phyloP scores from a whole-genome alignment of 2,797 vertebrate genomes.

The Halcyon leucocephala region DNA sequence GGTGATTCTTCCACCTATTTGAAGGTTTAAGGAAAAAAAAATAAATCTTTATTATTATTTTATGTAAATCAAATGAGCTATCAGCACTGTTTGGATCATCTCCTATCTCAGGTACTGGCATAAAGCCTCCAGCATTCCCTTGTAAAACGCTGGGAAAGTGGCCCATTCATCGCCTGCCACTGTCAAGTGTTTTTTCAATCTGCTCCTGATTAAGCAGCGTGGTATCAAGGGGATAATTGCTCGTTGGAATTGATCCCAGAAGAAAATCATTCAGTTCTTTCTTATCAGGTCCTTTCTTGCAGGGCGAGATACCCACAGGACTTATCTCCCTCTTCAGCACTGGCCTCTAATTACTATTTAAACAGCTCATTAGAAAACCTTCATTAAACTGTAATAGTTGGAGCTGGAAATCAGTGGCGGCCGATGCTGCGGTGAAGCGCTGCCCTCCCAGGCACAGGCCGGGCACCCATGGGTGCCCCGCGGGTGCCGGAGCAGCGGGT shows the following conservation, averaged over 20 bases:
- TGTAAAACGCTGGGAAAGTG: slow-evolving; percentile 16
- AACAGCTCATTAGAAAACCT: slow-evolving; percentile 64
- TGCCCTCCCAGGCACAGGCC: not conserved
- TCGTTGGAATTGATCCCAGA: slow-evolving; percentile 62
- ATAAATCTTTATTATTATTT: not conserved
- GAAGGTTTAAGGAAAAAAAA: not conserved
- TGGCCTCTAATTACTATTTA: slow-evolving; percentile 53
- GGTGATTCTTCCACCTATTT: accelerated
- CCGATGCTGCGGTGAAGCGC: not conserved
- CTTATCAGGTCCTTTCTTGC: slow-evolving; percentile 64
- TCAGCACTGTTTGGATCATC: not conserved
- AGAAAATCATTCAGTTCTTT: slow-evolving; percentile 60
- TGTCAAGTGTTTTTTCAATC: slow-evolving; percentile 33
- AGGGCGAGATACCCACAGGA: not conserved
- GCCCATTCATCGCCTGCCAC: slow-evolving; percentile 30
- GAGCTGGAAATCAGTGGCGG: not conserved
- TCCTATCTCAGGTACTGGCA: slow-evolving; percentile 29
- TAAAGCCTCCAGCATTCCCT: not conserved
- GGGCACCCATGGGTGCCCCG: not conserved
- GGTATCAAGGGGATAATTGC: slow-evolving; percentile 65
- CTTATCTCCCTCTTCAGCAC: slow-evolving; percentile 52
- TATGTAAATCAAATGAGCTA: not conserved
- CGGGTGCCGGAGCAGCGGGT: too few relatives aligned
- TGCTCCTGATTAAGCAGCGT: slow-evolving; percentile 12
- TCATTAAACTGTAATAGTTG: slow-evolving; percentile 15